Conservation (phyloP, 2,113 vertebrate genomes). For the Symphodus melops region DNA sequence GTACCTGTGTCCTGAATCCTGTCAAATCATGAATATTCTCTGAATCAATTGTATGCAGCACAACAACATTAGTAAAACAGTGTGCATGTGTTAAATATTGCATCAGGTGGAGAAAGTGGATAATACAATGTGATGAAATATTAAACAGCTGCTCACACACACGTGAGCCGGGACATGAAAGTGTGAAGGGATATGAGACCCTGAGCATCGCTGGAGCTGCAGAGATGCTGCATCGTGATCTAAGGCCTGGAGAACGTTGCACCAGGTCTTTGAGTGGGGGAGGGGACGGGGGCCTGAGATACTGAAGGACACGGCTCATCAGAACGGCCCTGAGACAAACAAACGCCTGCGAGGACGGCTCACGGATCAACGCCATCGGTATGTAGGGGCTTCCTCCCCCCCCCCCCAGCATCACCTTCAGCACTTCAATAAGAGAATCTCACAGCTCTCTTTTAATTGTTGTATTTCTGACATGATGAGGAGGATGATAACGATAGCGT, state of each 20-base stretch:
- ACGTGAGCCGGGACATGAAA: slow-evolving; percentile 10
- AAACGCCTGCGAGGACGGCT: slow-evolving; percentile 41
- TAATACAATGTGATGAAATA: slow-evolving; percentile 56
- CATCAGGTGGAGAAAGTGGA: slow-evolving; percentile 33
- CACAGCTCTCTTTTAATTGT: slow-evolving; percentile 38
- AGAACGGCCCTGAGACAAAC: slow-evolving; percentile 52
- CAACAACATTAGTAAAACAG: slow-evolving; percentile 7
- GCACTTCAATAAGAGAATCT: slow-evolving; percentile 60
- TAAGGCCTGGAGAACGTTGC: slow-evolving; percentile 35
- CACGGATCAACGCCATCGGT: slow-evolving; percentile 68
- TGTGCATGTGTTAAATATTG: slow-evolving; percentile 45
- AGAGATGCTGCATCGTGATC: slow-evolving; percentile 23
- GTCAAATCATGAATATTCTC: neutral
- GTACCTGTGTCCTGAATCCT: neutral
- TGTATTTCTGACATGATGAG: slow-evolving; percentile 20
- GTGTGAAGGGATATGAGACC: slow-evolving; percentile 28
- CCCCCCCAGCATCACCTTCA: slow-evolving; percentile 64
- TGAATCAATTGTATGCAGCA: neutral
- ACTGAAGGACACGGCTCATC: slow-evolving; percentile 67
- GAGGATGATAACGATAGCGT: slow-evolving; percentile 25
- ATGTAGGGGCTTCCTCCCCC: slow-evolving; percentile 58
- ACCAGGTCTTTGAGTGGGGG: slow-evolving; percentile 15
- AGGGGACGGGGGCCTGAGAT: slow-evolving; percentile 10
- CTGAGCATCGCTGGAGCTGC: slow-evolving; percentile 2
- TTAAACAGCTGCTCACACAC: slow-evolving; percentile 35